Evolutionary conservation across 23 tunicate genomes (phyloP).

Genomic region (Halocynthia aurantium): DNA sequence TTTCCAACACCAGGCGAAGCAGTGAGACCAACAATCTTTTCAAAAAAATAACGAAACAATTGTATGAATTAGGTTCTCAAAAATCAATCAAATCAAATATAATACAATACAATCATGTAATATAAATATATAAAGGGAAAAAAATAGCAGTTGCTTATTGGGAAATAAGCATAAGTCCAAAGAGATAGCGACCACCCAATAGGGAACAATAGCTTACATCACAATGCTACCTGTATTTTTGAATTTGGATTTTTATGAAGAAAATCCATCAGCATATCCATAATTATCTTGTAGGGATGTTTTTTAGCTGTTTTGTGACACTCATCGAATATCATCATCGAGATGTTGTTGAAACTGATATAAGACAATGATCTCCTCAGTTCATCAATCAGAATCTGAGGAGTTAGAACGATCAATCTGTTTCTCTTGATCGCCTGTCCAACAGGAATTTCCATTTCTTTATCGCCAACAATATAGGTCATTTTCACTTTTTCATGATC

Average conservation of each 20-base stretch:
- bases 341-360: constrained; percentile 26
- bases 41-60: too few relatives aligned
- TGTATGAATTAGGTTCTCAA: too few relatives aligned
- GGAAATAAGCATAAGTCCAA: too few relatives aligned
- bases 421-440: too few relatives aligned
- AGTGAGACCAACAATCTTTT: constrained; percentile 57
- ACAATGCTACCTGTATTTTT: too few relatives aligned
- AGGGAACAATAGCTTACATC: too few relatives aligned
- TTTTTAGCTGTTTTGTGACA: constrained; percentile 63
- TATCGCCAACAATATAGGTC: constrained; percentile 32
- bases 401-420: constrained; percentile 43
- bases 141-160: too few relatives aligned
- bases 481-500: constrained; percentile 6
- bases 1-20: constrained; percentile 60
- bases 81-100: too few relatives aligned
- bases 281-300: constrained; percentile 65
- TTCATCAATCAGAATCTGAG: constrained; percentile 54
- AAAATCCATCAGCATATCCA: constrained; percentile 41
- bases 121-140: too few relatives aligned
- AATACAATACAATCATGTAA: background rate
- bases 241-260: background rate
- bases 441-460: constrained; percentile 26
- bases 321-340: constrained; percentile 66
- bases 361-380: constrained; percentile 30
- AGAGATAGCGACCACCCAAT: too few relatives aligned